phyloP scores from a whole-genome alignment of 2,797 vertebrate genomes.

The Pseudochirops corinnae region DNA sequence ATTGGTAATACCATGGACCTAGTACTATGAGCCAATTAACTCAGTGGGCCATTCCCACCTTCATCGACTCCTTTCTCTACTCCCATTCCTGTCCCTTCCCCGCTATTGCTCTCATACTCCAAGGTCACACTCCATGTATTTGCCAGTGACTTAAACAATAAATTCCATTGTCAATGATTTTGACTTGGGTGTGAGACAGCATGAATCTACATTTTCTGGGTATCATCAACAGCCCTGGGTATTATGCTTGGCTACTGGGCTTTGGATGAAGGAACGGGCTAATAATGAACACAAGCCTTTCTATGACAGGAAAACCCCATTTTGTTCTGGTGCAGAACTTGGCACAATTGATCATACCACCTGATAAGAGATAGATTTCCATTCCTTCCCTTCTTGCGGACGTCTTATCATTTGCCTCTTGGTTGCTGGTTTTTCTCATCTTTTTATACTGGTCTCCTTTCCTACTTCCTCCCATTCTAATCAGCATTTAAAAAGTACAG shows the following conservation, averaged over 20 bases:
- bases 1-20: background rate
- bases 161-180: slow-evolving; percentile 23
- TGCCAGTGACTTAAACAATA: slow-evolving; percentile 37
- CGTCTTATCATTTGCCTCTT: background rate
- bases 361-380: rapidly evolving
- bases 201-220: background rate
- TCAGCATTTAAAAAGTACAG: background rate
- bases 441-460: background rate
- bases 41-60: background rate
- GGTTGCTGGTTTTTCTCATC: slow-evolving; percentile 5
- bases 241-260: background rate
- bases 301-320: background rate
- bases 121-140: slow-evolving; percentile 25
- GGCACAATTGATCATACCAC: background rate
- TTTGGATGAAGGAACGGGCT: slow-evolving; percentile 24
- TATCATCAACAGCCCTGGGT: background rate
- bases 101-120: background rate
- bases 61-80: background rate
- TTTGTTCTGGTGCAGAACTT: background rate
- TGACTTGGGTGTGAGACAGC: background rate
- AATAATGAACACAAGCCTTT: background rate
- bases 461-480: background rate
- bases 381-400: background rate
- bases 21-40: background rate
- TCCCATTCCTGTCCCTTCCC: background rate